Conservation (phyloP, 2,113 vertebrate species). For the Raja brachyura region DNA sequence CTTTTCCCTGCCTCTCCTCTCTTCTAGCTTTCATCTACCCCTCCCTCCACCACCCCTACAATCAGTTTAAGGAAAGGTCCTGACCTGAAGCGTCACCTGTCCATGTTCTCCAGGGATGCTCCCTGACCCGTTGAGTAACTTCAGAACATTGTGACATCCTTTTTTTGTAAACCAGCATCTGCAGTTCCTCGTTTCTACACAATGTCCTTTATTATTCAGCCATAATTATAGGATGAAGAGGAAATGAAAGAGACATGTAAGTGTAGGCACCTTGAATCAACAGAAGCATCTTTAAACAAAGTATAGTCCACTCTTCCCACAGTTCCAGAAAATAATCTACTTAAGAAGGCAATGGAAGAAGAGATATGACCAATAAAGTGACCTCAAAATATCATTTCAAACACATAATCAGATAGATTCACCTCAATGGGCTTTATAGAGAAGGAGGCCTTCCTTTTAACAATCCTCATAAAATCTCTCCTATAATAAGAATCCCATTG, state of each 20-base stretch:
- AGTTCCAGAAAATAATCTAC: background rate
- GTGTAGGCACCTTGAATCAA: too few relatives aligned
- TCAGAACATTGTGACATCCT: too few relatives aligned
- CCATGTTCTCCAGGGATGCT: too few relatives aligned
- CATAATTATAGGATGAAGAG: background rate
- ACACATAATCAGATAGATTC: background rate
- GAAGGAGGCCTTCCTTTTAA: background rate
- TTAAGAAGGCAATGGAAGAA: too few relatives aligned
- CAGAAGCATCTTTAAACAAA: background rate
- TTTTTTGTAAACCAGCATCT: too few relatives aligned
- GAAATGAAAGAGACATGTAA: conserved; percentile 1
- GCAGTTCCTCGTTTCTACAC: too few relatives aligned
- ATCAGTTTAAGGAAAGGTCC: too few relatives aligned
- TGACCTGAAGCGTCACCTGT: too few relatives aligned
- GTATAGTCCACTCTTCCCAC: background rate
- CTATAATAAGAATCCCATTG: background rate
- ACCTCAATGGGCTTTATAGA: background rate
- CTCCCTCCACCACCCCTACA: too few relatives aligned
- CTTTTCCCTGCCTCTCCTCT: too few relatives aligned
- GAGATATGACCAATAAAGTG: background rate
- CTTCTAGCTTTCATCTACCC: too few relatives aligned
- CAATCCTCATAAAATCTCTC: background rate
- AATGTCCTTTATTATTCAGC: background rate
- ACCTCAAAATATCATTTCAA: background rate
- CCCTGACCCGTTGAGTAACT: too few relatives aligned